Evolutionary conservation across 1,140 invertebrate species (phyloP).

Genomic region (Mactra quadrangularis): DNA sequence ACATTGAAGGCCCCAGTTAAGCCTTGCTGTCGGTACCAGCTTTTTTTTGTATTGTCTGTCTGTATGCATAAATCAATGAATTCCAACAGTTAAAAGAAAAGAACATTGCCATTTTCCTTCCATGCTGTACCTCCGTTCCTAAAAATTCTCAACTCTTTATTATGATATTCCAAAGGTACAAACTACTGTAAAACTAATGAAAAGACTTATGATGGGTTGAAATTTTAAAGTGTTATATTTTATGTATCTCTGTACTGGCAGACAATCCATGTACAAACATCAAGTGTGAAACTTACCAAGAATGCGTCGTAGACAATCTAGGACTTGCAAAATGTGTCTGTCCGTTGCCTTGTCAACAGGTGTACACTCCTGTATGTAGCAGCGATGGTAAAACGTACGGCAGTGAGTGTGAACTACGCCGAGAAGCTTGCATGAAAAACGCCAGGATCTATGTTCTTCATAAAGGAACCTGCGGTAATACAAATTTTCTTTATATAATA

Average conservation of each 20-base stretch:
- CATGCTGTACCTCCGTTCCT: too few species aligned
- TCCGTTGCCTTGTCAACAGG: constrained; percentile 90
- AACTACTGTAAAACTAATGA: too few species aligned
- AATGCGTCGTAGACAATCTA: constrained; percentile 93
- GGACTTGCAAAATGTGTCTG: constrained; percentile 92
- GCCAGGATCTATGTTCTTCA: constrained; percentile 89
- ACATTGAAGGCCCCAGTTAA: too few species aligned
- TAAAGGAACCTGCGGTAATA: constrained; percentile 90
- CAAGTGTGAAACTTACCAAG: constrained; percentile 85
- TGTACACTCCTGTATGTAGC: constrained; percentile 87
- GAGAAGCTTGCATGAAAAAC: constrained; percentile 88
- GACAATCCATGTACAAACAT: constrained; percentile 31
- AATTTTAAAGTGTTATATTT: too few species aligned
- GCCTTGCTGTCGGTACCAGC: too few species aligned
- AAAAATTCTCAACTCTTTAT: too few species aligned
- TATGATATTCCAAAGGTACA: too few species aligned
- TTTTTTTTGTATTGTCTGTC: too few species aligned
- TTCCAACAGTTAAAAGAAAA: too few species aligned
- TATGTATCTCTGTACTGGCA: constrained; percentile 16
- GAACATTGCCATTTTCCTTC: too few species aligned
- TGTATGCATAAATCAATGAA: too few species aligned
- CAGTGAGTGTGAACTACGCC: constrained; percentile 88
- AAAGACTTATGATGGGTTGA: too few species aligned
- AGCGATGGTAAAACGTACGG: constrained; percentile 88
- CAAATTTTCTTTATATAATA: background rate